Percentiles rank a stretch among this genome's conserved stretches.
Evolutionary conservation across 2,888 invertebrate genomes (phyloP).

Genomic region (Girardia tigrina): DNA sequence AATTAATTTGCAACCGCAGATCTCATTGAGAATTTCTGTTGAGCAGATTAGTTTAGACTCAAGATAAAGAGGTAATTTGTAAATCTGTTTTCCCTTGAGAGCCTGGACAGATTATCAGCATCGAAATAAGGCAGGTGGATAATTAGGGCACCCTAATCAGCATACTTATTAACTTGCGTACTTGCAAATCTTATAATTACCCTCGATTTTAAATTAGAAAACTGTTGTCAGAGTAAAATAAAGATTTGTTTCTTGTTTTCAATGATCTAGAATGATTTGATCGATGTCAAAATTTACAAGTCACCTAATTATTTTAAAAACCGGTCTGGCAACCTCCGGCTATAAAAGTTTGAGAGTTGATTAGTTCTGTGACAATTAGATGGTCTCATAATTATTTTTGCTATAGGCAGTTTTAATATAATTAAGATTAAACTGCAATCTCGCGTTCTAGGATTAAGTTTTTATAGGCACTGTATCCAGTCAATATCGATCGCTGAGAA

Average conservation of each 20-base stretch:
- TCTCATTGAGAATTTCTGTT: conserved; percentile 16
- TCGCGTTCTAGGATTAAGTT: conserved; percentile 7
- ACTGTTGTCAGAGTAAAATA: neutral
- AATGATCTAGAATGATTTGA: neutral
- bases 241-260: neutral
- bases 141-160: conserved; percentile 20
- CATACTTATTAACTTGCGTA: conserved; percentile 18
- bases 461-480: conserved; percentile 1
- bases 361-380: neutral
- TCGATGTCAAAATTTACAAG: neutral
- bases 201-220: neutral
- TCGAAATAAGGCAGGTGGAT: conserved; percentile 19
- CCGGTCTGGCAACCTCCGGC: neutral
- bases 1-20: conserved; percentile 17
- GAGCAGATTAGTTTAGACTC: conserved; percentile 18
- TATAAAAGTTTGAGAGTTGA: neutral
- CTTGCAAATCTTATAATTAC: conserved; percentile 19
- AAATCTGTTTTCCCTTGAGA: conserved; percentile 7
- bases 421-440: neutral
- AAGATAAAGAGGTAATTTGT: conserved; percentile 18
- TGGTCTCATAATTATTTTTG: conserved; percentile 4
- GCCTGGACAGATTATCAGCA: neutral
- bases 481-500: neutral
- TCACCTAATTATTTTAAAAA: conserved; percentile 11
- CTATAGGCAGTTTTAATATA: neutral